phyloP scores from a whole-genome alignment of 2,888 invertebrate species.

The Plutella xylostella region DNA sequence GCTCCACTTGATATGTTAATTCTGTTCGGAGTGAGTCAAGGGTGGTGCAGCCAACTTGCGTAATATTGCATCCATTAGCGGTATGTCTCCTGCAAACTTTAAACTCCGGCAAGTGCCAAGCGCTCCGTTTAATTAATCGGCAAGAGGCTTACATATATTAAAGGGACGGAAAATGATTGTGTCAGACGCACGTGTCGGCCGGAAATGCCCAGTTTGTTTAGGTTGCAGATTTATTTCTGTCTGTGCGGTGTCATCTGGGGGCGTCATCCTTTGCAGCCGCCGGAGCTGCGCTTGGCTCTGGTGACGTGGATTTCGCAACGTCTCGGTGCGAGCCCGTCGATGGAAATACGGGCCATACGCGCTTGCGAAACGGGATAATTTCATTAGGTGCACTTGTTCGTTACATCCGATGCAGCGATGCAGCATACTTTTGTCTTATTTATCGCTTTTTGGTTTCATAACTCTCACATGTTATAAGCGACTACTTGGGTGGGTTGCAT shows the following conservation, averaged over 20 bases:
- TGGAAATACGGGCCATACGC: slow-evolving; percentile 34
- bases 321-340: slow-evolving; percentile 31
- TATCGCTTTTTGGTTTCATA: not conserved
- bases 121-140: not conserved
- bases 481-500: not conserved
- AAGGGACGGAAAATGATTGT: slow-evolving; percentile 30
- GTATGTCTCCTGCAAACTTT: slow-evolving; percentile 33
- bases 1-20: slow-evolving; percentile 43
- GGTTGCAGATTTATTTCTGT: slow-evolving; percentile 63
- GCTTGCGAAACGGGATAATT: slow-evolving; percentile 30
- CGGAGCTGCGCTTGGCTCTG: slow-evolving; percentile 41
- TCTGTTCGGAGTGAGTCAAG: slow-evolving; percentile 46
- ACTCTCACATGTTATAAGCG: too few species aligned
- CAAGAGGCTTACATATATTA: slow-evolving; percentile 20
- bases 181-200: slow-evolving; percentile 49
- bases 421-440: not conserved
- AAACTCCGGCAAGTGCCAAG: slow-evolving; percentile 7
- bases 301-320: slow-evolving; percentile 47
- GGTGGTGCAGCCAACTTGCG: slow-evolving; percentile 38
- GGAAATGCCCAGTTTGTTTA: slow-evolving; percentile 64
- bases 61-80: slow-evolving; percentile 53
- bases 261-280: slow-evolving; percentile 48
- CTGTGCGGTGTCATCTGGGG: slow-evolving; percentile 53
- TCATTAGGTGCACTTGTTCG: slow-evolving; percentile 8
- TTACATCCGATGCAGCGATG: slow-evolving; percentile 5